Evolutionary conservation across 1,140 invertebrate genomes (phyloP).

Genomic region (Cydia splendana): DNA sequence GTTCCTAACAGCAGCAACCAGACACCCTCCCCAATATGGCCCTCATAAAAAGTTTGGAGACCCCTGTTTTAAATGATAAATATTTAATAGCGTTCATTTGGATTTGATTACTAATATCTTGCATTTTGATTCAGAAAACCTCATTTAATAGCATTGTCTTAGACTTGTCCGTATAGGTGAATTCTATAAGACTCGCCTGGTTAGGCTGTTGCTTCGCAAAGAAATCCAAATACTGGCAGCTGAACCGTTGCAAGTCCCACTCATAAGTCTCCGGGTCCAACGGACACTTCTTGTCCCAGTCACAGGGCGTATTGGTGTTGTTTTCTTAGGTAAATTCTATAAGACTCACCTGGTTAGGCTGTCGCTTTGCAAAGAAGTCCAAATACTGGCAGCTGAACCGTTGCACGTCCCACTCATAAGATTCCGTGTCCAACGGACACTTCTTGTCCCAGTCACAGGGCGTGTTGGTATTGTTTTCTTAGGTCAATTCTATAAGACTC

Average conservation of each 20-base stretch:
- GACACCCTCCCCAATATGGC: too few relatives aligned
- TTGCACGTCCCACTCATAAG: constrained; percentile 80
- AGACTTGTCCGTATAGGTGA: too few relatives aligned
- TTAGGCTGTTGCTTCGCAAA: constrained; percentile 83
- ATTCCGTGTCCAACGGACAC: constrained; percentile 78
- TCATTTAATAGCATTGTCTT: too few relatives aligned
- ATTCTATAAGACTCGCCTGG: constrained; percentile 75
- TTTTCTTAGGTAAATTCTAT: constrained; percentile 53
- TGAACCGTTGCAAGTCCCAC: constrained; percentile 83
- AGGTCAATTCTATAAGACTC: constrained; percentile 49
- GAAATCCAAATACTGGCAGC: constrained; percentile 88
- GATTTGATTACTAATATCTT: too few relatives aligned
- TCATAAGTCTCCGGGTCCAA: constrained; percentile 62
- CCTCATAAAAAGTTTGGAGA: too few relatives aligned
- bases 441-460: constrained; percentile 77
- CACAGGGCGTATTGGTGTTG: constrained; percentile 75
- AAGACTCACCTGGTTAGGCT: constrained; percentile 81
- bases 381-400: constrained; percentile 89
- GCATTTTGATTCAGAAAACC: too few relatives aligned
- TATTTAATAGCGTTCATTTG: too few relatives aligned
- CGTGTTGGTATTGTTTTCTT: constrained; percentile 77
- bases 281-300: constrained; percentile 80
- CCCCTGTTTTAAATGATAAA: too few relatives aligned
- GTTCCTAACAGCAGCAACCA: too few relatives aligned
- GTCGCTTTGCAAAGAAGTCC: constrained; percentile 83